These are phyloP conservation scores for Heliconius melpomene DNA, from an alignment of 1,140 invertebrate species.

Conservation along the genomic window DNA sequence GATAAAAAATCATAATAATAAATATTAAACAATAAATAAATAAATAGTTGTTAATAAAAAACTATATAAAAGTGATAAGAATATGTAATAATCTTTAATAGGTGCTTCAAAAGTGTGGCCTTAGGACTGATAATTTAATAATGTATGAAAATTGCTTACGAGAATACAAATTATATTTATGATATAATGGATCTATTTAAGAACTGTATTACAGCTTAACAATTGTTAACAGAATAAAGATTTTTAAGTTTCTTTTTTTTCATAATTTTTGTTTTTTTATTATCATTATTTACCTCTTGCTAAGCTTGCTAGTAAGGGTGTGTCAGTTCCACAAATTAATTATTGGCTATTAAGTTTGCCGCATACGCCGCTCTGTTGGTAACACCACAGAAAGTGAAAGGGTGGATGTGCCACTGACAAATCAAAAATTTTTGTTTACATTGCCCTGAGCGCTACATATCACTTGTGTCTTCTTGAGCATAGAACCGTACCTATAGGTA, in stretches of 20 bases:
- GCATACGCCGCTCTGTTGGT: no score
- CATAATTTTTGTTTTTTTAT: not conserved
- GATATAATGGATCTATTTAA: conserved; percentile 25
- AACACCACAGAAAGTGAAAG: no score
- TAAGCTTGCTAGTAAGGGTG: no score
- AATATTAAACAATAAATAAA: not conserved
- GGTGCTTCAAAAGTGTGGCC: conserved; percentile 31
- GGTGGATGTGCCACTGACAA: no score
- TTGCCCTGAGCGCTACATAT: no score
- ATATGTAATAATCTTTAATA: conserved; percentile 12
- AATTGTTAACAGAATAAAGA: conserved; percentile 30
- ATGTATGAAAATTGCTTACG: conserved; percentile 20
- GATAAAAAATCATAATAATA: not conserved
- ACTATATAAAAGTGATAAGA: not conserved
- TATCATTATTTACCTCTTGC: not conserved
- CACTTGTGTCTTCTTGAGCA: no score
- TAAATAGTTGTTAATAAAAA: not conserved
- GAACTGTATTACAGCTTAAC: conserved; percentile 29
- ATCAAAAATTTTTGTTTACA: no score
- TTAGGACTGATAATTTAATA: conserved; percentile 36
- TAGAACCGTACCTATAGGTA: no score
- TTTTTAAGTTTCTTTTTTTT: conserved; percentile 28
- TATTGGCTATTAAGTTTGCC: no score
- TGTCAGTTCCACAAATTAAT: no score
- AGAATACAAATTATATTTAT: conserved; percentile 27